Evolutionary conservation across 1,140 invertebrate species (phyloP).

Genomic region (Telenomus remus): DNA sequence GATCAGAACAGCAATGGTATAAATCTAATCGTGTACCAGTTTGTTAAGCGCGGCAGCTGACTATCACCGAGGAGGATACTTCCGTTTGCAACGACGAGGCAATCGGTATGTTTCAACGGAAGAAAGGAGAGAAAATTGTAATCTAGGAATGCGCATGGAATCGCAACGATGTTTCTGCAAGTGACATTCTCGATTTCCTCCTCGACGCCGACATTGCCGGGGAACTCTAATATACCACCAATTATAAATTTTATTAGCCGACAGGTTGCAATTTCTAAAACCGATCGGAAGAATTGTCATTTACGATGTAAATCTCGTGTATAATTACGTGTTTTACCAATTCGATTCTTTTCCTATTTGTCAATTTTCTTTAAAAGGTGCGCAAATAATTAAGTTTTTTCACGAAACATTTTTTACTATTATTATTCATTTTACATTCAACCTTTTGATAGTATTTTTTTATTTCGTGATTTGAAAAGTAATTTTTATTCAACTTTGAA

Average conservation of each 20-base stretch:
- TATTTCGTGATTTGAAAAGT: too few relatives aligned
- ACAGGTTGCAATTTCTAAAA: slow-evolving; percentile 1
- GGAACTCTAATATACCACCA: neutral
- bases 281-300: neutral
- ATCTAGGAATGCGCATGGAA: slow-evolving; percentile 33
- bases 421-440: too few relatives aligned
- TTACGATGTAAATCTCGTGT: too few relatives aligned
- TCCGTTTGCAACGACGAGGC: slow-evolving; percentile 17
- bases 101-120: slow-evolving; percentile 26
- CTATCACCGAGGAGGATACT: slow-evolving; percentile 24
- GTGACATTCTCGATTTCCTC: slow-evolving; percentile 31
- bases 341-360: too few relatives aligned
- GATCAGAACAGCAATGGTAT: neutral
- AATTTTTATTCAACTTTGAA: too few relatives aligned
- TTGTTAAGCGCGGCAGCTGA: slow-evolving; percentile 1
- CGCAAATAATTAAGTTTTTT: too few relatives aligned
- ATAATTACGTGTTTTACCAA: too few relatives aligned
- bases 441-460: too few relatives aligned
- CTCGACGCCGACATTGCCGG: neutral
- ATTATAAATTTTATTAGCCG: too few relatives aligned
- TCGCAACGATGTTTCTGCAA: slow-evolving; percentile 22
- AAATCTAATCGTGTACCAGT: neutral
- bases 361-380: too few relatives aligned
- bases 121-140: slow-evolving; percentile 43
- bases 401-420: too few relatives aligned